Base-by-base conservation (phyloP, 2,113 vertebrate species). In the Melanocharis versteri region DNA sequence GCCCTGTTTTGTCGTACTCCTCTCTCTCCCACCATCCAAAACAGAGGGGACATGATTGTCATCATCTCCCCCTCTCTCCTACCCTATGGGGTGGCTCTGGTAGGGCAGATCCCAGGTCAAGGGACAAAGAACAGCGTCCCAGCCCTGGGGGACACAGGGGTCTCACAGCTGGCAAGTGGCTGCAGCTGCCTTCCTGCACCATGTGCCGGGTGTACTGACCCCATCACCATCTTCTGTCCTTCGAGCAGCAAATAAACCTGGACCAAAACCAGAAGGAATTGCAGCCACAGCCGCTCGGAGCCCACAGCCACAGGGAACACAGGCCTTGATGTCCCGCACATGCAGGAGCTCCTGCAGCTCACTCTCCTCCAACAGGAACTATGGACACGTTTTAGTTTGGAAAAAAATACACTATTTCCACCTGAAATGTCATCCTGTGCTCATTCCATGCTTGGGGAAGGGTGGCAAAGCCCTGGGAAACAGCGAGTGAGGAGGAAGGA, bases 1-100 rank as follows among this genome's bases (percentile, higher is more conserved):
- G n/a, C 64, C 14, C 5, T 2, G 24, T 24, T 39, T 69, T 57
- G 37, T 9, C 0, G 0, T 1, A 14, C 14, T 11, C 19, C 17
- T 5, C 15, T 7, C 13, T 35, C 6, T 18, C 28, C 7, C 22
- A 30, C 17, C 30, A 2, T 4, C 40, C 57, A 27, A 27, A 75
- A 11, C 45, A 45, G 24, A 40, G 57, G 30, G 61, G 61, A 45
- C 19, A 1, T 0, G 16, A 7, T 1, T 35, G 35, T 11, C 47
- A 4, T 4, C 9, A 16, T 13, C 60, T 27, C 9, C 14, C 11
- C 37, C 13, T 71, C 40, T 37, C 23, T 27, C 50, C 44, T 13
- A 2, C 15, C 17, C 20, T 7, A 0, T 9, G 47, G 35, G 20
- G 14, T 24, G 40, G 27, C 27, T 72, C 69, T 7, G 35, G 15